Evolutionary conservation across 2,113 vertebrate genomes (phyloP).

Genomic region (Macrotus californicus): DNA sequence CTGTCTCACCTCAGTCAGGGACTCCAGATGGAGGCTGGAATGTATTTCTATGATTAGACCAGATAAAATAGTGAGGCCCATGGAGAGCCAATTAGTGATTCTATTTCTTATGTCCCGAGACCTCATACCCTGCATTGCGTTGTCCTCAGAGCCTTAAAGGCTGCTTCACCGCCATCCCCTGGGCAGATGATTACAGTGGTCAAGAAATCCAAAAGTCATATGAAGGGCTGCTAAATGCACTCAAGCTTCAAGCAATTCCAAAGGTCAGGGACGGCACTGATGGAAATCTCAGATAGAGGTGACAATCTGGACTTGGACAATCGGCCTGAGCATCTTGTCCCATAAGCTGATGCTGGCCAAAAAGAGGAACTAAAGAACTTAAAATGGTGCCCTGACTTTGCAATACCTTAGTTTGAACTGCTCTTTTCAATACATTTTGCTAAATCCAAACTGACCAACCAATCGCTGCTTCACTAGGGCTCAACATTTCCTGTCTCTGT

Average conservation of each 20-base stretch:
- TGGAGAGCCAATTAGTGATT: neutral
- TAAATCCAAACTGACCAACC: neutral
- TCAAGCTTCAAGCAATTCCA: neutral
- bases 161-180: too few species aligned
- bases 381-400: neutral
- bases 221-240: neutral
- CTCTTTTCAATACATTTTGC: neutral
- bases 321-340: neutral
- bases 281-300: neutral
- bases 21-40: neutral
- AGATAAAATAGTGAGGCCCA: neutral
- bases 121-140: neutral
- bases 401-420: neutral
- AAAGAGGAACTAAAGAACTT: neutral
- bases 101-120: neutral
- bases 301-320: neutral
- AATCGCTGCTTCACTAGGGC: neutral
- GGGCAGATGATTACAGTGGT: neutral
- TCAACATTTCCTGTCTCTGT: accelerated
- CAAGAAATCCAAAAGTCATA: neutral
- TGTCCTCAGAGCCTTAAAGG: neutral
- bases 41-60: neutral
- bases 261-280: accelerated
- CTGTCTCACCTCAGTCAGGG: neutral
- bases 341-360: neutral